Evolutionary conservation across 2,888 invertebrate species (phyloP).

Genomic region (Xanthia icteritia): DNA sequence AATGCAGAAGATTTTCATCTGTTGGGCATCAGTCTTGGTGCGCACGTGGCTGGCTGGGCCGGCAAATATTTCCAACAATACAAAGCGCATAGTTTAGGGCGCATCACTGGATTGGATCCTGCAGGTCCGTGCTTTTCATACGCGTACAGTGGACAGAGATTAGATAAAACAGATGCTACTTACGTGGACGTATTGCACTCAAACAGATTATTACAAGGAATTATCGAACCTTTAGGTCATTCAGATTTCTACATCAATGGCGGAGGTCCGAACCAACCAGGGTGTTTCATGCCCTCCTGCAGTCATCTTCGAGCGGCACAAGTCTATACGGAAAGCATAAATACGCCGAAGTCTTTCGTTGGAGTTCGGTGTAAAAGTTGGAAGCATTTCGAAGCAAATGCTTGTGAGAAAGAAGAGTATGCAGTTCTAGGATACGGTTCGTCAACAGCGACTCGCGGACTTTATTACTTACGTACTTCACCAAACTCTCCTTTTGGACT

Average conservation of each 20-base stretch:
- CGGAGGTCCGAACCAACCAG: constrained; percentile 93
- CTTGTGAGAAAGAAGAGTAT: constrained; percentile 79
- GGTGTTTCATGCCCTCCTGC: constrained; percentile 90
- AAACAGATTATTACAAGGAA: constrained; percentile 86
- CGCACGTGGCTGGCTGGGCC: constrained; percentile 90
- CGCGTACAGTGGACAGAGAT: constrained; percentile 83
- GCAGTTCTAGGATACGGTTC: constrained; percentile 88
- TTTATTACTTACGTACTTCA: constrained; percentile 85
- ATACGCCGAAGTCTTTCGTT: constrained; percentile 83
- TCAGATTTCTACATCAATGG: constrained; percentile 94
- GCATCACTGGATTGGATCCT: constrained; percentile 88
- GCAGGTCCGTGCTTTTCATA: constrained; percentile 88
- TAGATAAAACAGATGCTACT: constrained; percentile 84
- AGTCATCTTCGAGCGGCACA: constrained; percentile 87
- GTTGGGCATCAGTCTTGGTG: constrained; percentile 91
- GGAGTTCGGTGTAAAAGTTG: constrained; percentile 83
- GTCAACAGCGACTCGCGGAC: constrained; percentile 82
- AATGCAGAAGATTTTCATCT: constrained; percentile 88
- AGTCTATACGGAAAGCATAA: constrained; percentile 85
- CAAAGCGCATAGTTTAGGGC: constrained; percentile 81
- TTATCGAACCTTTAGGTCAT: constrained; percentile 91
- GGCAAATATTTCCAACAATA: constrained; percentile 86
- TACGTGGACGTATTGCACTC: constrained; percentile 88
- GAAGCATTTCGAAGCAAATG: constrained; percentile 81
- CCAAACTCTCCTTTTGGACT: constrained; percentile 82